Evolutionary conservation across 2,888 invertebrate species (phyloP).

Genomic region (Drosophila meridionalis): DNA sequence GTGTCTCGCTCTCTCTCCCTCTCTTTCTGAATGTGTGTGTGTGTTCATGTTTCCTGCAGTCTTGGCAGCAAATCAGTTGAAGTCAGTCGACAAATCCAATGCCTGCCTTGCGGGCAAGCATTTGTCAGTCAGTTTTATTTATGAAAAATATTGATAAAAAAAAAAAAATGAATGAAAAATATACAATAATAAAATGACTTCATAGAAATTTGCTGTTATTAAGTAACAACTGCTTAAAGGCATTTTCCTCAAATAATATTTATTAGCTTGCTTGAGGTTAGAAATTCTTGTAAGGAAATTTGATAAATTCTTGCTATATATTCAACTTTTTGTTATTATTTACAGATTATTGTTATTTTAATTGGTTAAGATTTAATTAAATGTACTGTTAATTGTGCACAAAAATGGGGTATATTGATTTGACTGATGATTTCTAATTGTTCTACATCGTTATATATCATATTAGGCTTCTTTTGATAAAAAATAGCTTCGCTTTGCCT

Average conservation of each 20-base stretch:
- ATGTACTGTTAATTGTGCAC: background rate
- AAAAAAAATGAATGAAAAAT: background rate
- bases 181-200: background rate
- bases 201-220: background rate
- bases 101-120: constrained; percentile 24
- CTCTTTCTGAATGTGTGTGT: background rate
- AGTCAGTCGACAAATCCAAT: constrained; percentile 30
- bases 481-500: too few relatives aligned
- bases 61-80: constrained; percentile 67
- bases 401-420: background rate
- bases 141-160: constrained; percentile 1
- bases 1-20: background rate
- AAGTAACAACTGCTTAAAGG: background rate
- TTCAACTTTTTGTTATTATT: background rate
- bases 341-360: background rate
- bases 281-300: background rate
- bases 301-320: background rate
- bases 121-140: constrained; percentile 26
- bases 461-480: background rate
- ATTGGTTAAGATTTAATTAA: background rate
- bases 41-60: constrained; percentile 34
- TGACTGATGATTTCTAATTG: accelerated
- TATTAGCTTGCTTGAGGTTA: background rate
- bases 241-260: background rate
- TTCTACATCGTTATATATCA: background rate